Conservation (phyloP, 2,113 vertebrate species). For the Callorhinus ursinus region DNA sequence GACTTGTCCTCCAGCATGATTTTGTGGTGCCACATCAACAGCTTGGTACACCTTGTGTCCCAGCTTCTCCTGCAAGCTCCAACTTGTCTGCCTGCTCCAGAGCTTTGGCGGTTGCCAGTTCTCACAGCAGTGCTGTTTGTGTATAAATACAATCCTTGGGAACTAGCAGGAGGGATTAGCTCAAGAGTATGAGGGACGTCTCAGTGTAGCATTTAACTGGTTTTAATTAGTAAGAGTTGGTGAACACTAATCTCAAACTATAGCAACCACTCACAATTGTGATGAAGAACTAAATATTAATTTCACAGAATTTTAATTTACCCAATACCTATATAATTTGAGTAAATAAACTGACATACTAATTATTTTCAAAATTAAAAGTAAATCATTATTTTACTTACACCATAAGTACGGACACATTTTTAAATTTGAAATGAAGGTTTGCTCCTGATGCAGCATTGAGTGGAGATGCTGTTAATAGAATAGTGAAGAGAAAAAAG, state of each 20-base stretch:
- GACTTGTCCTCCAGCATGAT: neutral
- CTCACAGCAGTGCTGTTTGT: neutral
- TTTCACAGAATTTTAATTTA: neutral
- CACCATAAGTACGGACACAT: neutral
- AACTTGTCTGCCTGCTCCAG: neutral
- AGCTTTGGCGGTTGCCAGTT: neutral
- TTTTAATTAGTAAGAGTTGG: neutral
- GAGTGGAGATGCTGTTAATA: neutral
- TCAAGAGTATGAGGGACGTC: neutral
- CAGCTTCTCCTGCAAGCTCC: neutral
- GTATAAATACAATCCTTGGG: neutral
- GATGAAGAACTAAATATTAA: neutral
- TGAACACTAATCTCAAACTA: neutral
- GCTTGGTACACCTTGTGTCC: neutral
- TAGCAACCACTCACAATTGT: neutral
- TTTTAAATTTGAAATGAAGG: neutral
- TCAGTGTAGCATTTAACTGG: neutral
- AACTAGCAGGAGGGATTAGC: neutral
- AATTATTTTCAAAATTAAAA: neutral
- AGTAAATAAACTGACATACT: neutral
- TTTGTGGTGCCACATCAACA: accelerated
- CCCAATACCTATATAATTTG: neutral
- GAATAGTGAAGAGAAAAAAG: neutral
- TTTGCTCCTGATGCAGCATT: neutral
- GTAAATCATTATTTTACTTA: neutral